Evolutionary conservation across 2,888 invertebrate species (phyloP), one percentile per base, ranked within the genome.

Genomic region (Trypoxylon attenuatum): DNA sequence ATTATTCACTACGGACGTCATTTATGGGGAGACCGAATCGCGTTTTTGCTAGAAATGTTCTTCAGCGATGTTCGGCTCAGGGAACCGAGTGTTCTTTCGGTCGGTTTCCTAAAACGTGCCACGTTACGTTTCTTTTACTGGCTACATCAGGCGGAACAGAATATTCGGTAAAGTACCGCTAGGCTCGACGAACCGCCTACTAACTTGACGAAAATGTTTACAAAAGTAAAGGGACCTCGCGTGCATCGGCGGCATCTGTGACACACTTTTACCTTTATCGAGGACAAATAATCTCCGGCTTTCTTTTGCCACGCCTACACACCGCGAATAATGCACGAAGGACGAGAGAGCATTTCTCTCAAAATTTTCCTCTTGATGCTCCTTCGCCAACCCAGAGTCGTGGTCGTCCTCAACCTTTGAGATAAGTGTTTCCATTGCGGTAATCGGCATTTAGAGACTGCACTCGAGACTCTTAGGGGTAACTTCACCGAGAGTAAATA

Each of bases 401-500:
- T 13, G 0, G 5, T 33, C 33, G 33, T n/a, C 39, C 21, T 55
- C 39, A 43, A 6, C 25, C 45, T 4, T 8, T 2, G 8, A 19
- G 45, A 63, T 56, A 51, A 65, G 47, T 22, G 45, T 56, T 63
- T 55, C 21, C 39, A n/a, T 3, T 5, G n/a, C 10, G 39, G 45
- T 55, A 55, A 55, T 62, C 55, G 27, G 33, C 50, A 29, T 62
- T 46, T n/a, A n/a, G n/a, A n/a, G 33, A 54, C 62, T 55, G 50
- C 55, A 51, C 51, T 45, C 46, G n/a, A n/a, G n/a, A n/a, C n/a
- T n/a, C n/a, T n/a, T n/a, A n/a, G n/a, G n/a, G n/a, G n/a, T n/a
- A n/a, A n/a, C n/a, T n/a, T n/a, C n/a, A n/a, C n/a, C n/a, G n/a
- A n/a, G n/a, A n/a, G n/a, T n/a, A n/a, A n/a, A n/a, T n/a, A n/a